Evolutionary conservation across 2,113 vertebrate species (phyloP).

Genomic region (Petrocephalus zakoni): DNA sequence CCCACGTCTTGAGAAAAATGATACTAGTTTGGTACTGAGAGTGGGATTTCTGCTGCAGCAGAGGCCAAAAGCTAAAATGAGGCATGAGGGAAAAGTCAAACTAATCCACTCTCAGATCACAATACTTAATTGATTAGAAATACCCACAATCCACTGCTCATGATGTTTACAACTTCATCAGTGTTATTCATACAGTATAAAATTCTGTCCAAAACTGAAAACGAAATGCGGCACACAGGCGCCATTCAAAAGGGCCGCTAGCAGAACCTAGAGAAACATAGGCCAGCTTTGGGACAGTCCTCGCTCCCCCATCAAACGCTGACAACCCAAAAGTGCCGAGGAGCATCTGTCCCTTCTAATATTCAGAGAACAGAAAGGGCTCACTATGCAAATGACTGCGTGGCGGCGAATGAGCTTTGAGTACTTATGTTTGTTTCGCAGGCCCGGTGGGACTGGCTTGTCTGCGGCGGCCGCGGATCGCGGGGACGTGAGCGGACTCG

Average conservation of each 20-base stretch:
- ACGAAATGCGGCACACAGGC: background rate
- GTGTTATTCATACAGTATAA: background rate
- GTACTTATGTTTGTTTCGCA: conserved; percentile 28
- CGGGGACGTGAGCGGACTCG: conserved; percentile 11
- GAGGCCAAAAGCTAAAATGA: conserved; percentile 22
- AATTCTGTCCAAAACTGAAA: background rate
- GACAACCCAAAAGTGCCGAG: background rate
- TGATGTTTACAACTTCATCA: background rate
- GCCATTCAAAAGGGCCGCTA: background rate
- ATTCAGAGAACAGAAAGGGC: conserved; percentile 15
- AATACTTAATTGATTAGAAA: background rate
- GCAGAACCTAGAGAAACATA: background rate
- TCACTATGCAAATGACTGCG: conserved; percentile 25
- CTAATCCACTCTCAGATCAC: background rate
- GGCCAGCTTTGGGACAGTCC: background rate
- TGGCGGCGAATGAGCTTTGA: conserved; percentile 24
- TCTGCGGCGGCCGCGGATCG: background rate
- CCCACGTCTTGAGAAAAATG: background rate
- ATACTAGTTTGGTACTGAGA: conserved; percentile 13
- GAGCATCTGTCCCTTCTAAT: conserved; percentile 20
- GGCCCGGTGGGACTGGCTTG: background rate
- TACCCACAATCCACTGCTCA: background rate
- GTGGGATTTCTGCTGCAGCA: conserved; percentile 1
- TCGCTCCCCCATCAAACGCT: background rate
- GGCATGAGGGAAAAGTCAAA: background rate